Conservation (phyloP, 1,140 invertebrate species). For the Parapsyche elsis region DNA sequence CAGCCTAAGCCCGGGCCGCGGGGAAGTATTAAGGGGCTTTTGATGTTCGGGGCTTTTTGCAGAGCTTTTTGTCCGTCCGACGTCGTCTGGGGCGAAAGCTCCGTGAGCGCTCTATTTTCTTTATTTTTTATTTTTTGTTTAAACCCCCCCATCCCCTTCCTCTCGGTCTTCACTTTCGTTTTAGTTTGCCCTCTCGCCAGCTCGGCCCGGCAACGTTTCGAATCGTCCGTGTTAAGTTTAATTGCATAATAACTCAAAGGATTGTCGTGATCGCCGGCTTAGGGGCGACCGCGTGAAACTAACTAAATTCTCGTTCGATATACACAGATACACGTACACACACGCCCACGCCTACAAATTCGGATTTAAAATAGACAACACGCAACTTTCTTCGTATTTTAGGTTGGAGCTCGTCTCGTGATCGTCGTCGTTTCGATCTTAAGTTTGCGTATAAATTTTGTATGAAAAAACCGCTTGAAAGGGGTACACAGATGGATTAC, state of each 20-base stretch:
- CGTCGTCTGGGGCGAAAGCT: background rate
- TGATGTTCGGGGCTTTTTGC: constrained; percentile 39
- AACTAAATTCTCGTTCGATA: no score
- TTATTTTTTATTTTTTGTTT: background rate
- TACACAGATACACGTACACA: no score
- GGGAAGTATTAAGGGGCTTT: constrained; percentile 41
- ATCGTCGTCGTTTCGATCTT: no score
- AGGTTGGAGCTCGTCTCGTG: no score
- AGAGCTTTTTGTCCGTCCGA: constrained; percentile 23
- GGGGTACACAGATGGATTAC: no score
- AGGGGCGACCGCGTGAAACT: background rate
- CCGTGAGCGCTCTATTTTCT: background rate
- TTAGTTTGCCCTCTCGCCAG: background rate
- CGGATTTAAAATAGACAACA: no score
- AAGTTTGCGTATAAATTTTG: no score
- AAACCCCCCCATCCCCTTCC: background rate
- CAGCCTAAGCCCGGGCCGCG: constrained; percentile 8
- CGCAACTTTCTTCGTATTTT: no score
- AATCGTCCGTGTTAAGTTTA: constrained; percentile 29
- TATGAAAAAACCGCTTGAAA: no score
- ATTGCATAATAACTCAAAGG: constrained; percentile 37
- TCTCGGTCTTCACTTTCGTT: background rate
- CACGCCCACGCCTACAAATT: no score
- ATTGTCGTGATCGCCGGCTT: background rate
- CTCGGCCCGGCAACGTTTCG: background rate